Evolutionary conservation across 2,113 vertebrate species (phyloP), one percentile per base, ranked within the genome.

Genomic region (Notothenia coriiceps): DNA sequence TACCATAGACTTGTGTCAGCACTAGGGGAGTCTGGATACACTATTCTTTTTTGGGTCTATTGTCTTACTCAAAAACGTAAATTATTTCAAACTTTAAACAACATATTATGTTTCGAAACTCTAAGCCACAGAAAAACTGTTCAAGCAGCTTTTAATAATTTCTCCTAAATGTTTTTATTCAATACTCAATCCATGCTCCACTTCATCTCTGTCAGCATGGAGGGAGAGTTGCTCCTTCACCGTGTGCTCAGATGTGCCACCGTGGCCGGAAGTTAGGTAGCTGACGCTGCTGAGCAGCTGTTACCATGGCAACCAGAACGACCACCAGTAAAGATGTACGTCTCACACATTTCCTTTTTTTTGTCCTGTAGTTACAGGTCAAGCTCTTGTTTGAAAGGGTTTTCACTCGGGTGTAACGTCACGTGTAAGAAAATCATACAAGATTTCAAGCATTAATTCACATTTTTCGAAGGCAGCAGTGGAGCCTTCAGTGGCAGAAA

Each of bases 271-370:
- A 76, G 54, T 83, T 50, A 55, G 80, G 49, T 44, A 71, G 43
- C 46, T 29, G 70, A 76, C 33, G 77, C 82, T 80, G 79, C 71
- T 17, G 1, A 59, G 68, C 56, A 71, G 72, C 64, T 49, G 89
- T 90, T 88, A 65, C 90, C 85, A 68, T 83, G 73, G 79, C 64
- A 89, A 88, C 89, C 51, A 10, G 3, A 56, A 18, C 33, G 70
- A 20, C 49, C 67, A 52, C 56, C 59, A 66, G 20, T 60, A n/a
- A 64, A 47, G 65, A 77, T 87, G 70, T 25, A 63, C 51, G 70
- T 76, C 15, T 63, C 10, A 4, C 47, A 62, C 55, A 40, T 65
- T 81, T 72, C 15, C 50, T 70, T 33, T 62, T 63, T 63, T 25
- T 25, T 29, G 14, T 18, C 2, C 14, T 61, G 29, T 15, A n/a